Conservation (phyloP, 2,888 invertebrate genomes). For the Axea sp. region DNA sequence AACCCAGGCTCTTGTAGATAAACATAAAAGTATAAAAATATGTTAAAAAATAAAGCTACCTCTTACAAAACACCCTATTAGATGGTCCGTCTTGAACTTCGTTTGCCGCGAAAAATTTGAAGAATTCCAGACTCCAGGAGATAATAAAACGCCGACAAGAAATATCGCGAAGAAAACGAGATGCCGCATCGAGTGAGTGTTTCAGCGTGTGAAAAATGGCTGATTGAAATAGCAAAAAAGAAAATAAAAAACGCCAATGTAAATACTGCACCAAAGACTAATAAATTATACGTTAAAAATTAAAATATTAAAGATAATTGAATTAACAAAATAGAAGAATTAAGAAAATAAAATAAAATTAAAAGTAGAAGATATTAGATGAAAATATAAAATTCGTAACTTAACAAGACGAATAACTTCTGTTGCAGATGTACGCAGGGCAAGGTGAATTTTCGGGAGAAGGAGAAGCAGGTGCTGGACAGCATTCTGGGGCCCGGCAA, state of each 20-base stretch:
- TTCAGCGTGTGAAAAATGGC: slow-evolving; percentile 12
- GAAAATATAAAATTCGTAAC: too few relatives aligned
- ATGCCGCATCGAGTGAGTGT: slow-evolving; percentile 14
- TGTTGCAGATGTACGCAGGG: slow-evolving; percentile 86
- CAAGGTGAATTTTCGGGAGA: slow-evolving; percentile 94
- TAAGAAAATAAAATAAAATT: background rate
- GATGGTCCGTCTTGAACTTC: slow-evolving; percentile 16
- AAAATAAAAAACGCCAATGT: too few relatives aligned
- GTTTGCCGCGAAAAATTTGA: slow-evolving; percentile 25
- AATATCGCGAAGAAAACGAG: slow-evolving; percentile 17
- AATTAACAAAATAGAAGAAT: too few relatives aligned
- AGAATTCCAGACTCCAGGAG: slow-evolving; percentile 1
- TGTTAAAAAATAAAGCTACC: slow-evolving; percentile 27
- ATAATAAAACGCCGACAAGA: slow-evolving; percentile 21
- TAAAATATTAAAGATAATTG: too few relatives aligned
- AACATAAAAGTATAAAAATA: too few relatives aligned
- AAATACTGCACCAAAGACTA: too few relatives aligned
- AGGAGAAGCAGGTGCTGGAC: slow-evolving; percentile 96
- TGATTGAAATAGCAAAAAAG: slow-evolving; percentile 9
- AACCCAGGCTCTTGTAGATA: too few relatives aligned
- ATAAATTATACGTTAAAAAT: too few relatives aligned
- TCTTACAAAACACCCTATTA: slow-evolving; percentile 24
- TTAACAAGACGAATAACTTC: slow-evolving; percentile 1
- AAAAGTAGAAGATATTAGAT: background rate
- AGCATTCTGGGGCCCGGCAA: slow-evolving; percentile 93